These are phyloP conservation scores for Doris montereyensis DNA, from an alignment of 2,888 invertebrate species.

Conservation along the genomic window DNA sequence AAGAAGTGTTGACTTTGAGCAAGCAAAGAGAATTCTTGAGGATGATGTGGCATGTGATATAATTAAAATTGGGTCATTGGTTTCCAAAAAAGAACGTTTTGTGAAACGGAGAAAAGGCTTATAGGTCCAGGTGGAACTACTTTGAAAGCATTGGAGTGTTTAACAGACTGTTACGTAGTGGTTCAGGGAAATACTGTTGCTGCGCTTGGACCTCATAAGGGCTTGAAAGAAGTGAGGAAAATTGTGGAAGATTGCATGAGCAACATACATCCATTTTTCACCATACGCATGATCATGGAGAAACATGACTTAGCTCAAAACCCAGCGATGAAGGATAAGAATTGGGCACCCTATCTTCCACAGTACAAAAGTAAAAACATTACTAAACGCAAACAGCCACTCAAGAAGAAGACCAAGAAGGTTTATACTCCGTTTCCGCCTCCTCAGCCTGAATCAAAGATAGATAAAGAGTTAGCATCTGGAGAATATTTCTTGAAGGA, in stretches of 20 bases:
- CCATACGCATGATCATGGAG: conserved; percentile 97
- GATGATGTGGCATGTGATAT: conserved; percentile 96
- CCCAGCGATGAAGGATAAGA: conserved; percentile 90
- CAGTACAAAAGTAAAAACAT: conserved; percentile 92
- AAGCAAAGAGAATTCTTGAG: conserved; percentile 80
- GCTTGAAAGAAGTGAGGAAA: conserved; percentile 79
- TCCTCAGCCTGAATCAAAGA: conserved; percentile 90
- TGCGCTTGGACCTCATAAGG: conserved; percentile 95
- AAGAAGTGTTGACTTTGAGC: conserved; percentile 96
- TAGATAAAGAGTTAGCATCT: conserved; percentile 88
- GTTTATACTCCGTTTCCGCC: conserved; percentile 99
- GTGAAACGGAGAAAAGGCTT: conserved; percentile 91
- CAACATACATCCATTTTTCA: conserved; percentile 98
- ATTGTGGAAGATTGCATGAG: conserved; percentile 98
- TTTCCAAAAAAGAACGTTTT: conserved; percentile 90
- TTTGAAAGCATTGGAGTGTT: conserved; percentile 90
- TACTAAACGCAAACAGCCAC: conserved; percentile 89
- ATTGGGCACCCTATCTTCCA: conserved; percentile 97
- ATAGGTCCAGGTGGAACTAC: conserved; percentile 99
- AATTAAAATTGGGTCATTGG: conserved; percentile 93
- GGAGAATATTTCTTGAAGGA: conserved; percentile 96
- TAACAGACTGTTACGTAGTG: conserved; percentile 96
- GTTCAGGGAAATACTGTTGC: conserved; percentile 98
- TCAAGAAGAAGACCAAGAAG: conserved; percentile 90
- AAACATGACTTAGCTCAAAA: conserved; percentile 95